Conservation (phyloP, 2,113 vertebrate genomes). For the Bujurquina vittata region DNA sequence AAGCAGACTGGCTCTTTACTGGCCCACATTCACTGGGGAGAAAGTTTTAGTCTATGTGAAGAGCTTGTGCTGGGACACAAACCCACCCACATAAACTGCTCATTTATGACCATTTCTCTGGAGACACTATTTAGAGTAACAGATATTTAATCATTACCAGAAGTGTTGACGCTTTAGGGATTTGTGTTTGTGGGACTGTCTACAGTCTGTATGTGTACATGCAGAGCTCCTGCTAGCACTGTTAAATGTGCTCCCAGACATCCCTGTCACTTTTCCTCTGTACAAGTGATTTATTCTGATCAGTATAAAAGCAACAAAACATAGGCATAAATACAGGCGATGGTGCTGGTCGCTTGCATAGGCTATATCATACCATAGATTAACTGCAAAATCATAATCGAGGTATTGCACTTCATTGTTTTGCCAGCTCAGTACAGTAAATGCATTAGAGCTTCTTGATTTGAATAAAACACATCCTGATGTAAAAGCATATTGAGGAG, state of each 20-base stretch:
- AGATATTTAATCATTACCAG: constrained; percentile 65
- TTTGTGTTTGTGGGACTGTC: not conserved
- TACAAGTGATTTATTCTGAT: not conserved
- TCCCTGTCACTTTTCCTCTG: not conserved
- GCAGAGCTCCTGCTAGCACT: not conserved
- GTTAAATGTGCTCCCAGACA: not conserved
- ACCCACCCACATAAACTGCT: constrained; percentile 12
- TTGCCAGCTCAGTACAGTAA: not conserved
- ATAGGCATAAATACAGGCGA: not conserved
- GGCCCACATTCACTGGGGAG: constrained; percentile 49
- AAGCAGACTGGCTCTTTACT: constrained; percentile 55
- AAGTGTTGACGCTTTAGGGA: constrained; percentile 57
- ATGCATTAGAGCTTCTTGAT: too few species aligned
- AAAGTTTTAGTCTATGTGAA: constrained; percentile 47
- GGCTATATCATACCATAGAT: not conserved
- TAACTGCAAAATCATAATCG: not conserved
- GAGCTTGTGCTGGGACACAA: constrained; percentile 32
- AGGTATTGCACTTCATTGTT: not conserved
- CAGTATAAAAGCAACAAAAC: not conserved
- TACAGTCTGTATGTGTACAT: not conserved
- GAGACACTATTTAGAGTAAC: constrained; percentile 58
- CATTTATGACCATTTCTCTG: constrained; percentile 48
- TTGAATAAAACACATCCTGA: too few species aligned
- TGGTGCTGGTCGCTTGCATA: too few species aligned
- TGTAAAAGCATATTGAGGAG: too few species aligned